Conservation (phyloP, 2,888 invertebrate genomes). For the Embidobia sp. region DNA sequence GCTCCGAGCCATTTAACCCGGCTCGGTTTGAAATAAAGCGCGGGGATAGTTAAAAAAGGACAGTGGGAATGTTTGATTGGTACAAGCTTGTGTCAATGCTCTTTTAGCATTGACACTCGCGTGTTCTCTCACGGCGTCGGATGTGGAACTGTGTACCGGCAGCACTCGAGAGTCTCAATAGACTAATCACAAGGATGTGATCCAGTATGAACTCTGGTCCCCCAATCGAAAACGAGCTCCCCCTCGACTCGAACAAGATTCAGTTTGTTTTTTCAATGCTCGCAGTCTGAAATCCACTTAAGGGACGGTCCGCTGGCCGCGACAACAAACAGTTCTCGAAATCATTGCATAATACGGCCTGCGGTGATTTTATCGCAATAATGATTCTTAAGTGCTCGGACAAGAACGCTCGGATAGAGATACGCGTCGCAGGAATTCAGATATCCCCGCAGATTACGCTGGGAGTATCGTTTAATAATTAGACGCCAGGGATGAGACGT, state of each 20-base stretch:
- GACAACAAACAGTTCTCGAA: slow-evolving; percentile 75
- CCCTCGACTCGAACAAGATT: slow-evolving; percentile 69
- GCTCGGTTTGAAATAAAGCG: not conserved
- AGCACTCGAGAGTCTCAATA: slow-evolving; percentile 75
- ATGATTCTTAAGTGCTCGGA: slow-evolving; percentile 64
- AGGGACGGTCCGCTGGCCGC: slow-evolving; percentile 73
- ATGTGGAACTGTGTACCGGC: slow-evolving; percentile 58
- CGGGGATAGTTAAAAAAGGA: slow-evolving; percentile 35
- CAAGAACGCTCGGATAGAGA: slow-evolving; percentile 38
- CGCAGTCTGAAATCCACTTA: slow-evolving; percentile 75
- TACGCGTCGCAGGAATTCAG: slow-evolving; percentile 37
- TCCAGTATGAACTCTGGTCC: slow-evolving; percentile 71
- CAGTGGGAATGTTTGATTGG: slow-evolving; percentile 51
- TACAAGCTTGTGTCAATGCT: slow-evolving; percentile 56
- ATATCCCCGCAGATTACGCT: slow-evolving; percentile 46
- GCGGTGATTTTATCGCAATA: slow-evolving; percentile 66
- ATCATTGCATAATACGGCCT: slow-evolving; percentile 63
- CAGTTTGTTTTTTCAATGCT: slow-evolving; percentile 79
- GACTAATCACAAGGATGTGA: slow-evolving; percentile 76
- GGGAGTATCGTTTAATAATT: slow-evolving; percentile 35
- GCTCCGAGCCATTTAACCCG: too few relatives aligned
- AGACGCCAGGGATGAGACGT: slow-evolving; percentile 28
- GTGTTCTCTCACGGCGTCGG: slow-evolving; percentile 59
- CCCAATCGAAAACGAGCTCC: slow-evolving; percentile 67
- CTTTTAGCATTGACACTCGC: slow-evolving; percentile 62